Evolutionary conservation across 2,113 vertebrate species (phyloP).

Genomic region (Stictonetta naevosa): DNA sequence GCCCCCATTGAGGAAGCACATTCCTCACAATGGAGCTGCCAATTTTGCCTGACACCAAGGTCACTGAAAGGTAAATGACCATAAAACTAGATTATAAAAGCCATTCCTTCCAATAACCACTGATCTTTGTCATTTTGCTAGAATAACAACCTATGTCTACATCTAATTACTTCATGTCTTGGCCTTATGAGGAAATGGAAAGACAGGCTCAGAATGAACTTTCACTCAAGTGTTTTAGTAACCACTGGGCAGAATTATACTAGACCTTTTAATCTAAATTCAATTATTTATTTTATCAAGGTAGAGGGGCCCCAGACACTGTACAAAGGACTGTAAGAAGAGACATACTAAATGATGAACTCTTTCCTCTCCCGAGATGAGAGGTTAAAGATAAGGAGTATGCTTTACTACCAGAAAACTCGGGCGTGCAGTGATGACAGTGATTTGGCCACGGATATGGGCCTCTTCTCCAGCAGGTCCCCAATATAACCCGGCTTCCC

Average conservation of each 20-base stretch:
- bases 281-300: slow-evolving; percentile 38
- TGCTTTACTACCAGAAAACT: slow-evolving; percentile 10
- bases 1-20: slow-evolving; percentile 52
- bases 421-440: neutral
- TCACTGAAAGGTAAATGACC: slow-evolving; percentile 71
- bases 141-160: slow-evolving; percentile 46
- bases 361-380: neutral
- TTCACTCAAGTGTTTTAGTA: slow-evolving; percentile 54
- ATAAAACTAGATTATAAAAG: slow-evolving; percentile 62
- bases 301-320: slow-evolving; percentile 15
- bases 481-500: neutral
- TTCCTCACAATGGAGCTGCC: slow-evolving; percentile 52
- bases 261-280: slow-evolving; percentile 43
- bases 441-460: neutral
- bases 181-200: slow-evolving; percentile 43
- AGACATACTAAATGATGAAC: neutral
- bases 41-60: slow-evolving; percentile 58
- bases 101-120: slow-evolving; percentile 60
- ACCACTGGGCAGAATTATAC: slow-evolving; percentile 26
- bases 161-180: slow-evolving; percentile 50
- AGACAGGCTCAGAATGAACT: slow-evolving; percentile 36
- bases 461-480: neutral
- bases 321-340: slow-evolving; percentile 2
- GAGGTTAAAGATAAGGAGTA: slow-evolving; percentile 28
- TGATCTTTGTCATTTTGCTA: slow-evolving; percentile 46